Base-by-base conservation (phyloP, 1,140 invertebrate species). In the Sinella curviseta region DNA sequence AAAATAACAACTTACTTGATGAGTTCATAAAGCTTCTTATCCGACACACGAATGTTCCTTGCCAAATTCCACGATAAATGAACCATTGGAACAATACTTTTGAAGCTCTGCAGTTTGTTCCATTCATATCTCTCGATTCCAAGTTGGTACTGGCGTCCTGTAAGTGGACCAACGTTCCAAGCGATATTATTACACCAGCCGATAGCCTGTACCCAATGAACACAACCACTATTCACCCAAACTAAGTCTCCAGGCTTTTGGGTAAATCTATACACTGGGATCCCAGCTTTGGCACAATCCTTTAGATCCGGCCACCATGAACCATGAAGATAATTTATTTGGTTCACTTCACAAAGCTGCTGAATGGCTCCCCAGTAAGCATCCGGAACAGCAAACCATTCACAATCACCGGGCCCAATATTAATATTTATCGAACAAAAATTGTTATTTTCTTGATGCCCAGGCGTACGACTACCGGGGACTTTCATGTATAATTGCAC, bases 341-440 rank as follows among this genome's bases (percentile, higher is more conserved):
- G 93, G 87, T 99, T 97, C 82, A 90, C 93, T 87, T 98, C 96
- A 88, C 97, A 99, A 17, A 99, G 90, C 76, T 91, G 91, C 84
- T 96, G 92, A 79, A 99, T 94, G 1, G 93, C 92, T 73, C 97
- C 97, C 97, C 97, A 99, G 88, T 99, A 99, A 17, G 95, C 93
- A 86, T 99, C 96, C 17, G 97, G 96, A 34, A 99, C 96, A 65
- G 94, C 97, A 88, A 99, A 99, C 94, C 94, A 95, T 86, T 75
- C 74, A 88, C 98, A 99, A 88, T 99, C 98, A n/a, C 98, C 98
- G 24, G 98, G 98, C 0, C 98, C 98, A 86, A 99, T 99, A 87
- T 99, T 99, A 70, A 99, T 97, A 86, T 99, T 99, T 80, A 99
- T 96, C n/a, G 96, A 97, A 87, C 97, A 99, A 87, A 99, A 99